These are phyloP conservation scores for Dicyrtomina minuta DNA, from an alignment of 2,888 invertebrate species.

Conservation along the genomic window DNA sequence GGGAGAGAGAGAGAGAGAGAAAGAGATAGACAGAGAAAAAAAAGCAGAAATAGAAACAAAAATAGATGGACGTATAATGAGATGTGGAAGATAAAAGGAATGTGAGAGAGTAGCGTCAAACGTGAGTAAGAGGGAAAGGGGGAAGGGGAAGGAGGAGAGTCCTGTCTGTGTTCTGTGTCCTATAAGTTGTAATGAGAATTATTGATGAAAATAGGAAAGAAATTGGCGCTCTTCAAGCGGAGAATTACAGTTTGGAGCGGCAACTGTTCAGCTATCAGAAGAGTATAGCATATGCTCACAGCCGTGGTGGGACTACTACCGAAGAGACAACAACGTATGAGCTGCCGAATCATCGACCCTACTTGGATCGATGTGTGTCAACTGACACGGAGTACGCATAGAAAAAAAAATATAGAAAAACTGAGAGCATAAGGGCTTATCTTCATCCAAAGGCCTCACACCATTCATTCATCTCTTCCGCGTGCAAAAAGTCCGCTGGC, in stretches of 20 bases:
- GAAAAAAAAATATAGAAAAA: conserved; percentile 54
- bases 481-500: not conserved
- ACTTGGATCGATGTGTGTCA: conserved; percentile 63
- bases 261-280: conserved; percentile 81
- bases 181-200: conserved; percentile 16
- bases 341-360: conserved; percentile 53
- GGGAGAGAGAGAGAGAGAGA: too few species aligned
- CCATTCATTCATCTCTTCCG: conserved; percentile 3
- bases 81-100: not conserved
- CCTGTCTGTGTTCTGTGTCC: not conserved
- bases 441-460: conserved; percentile 26
- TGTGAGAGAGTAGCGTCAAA: not conserved
- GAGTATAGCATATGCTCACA: conserved; percentile 70
- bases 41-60: conserved; percentile 1
- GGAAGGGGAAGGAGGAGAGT: not conserved
- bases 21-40: not conserved
- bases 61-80: not conserved
- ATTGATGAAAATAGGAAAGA: conserved; percentile 64
- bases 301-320: conserved; percentile 55
- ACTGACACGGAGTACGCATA: conserved; percentile 75
- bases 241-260: conserved; percentile 77
- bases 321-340: conserved; percentile 41
- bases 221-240: conserved; percentile 75
- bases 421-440: conserved; percentile 23
- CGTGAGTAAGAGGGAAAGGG: not conserved